Base-by-base conservation (phyloP, 2,888 invertebrate species). In the Diplolepis rosae region DNA sequence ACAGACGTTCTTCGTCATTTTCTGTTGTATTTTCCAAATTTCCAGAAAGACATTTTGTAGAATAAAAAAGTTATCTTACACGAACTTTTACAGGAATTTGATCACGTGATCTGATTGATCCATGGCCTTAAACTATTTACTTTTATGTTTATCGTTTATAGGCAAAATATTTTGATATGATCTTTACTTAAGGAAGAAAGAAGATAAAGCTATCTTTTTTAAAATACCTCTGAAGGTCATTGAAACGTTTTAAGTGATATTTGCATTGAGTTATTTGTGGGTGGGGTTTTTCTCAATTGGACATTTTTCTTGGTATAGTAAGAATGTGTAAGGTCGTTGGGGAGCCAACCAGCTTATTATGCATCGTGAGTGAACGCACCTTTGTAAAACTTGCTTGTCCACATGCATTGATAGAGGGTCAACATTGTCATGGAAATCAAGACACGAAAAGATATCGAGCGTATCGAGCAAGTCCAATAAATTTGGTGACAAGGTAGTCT, bases 401-500 rank as follows among this genome's bases (percentile, higher is more conserved):
- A 61, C 56, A 61, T 22, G 56, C n/a, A 61, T 24, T 61, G 65
- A 30, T 48, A 67, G 67, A 48, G 56, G 67, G 27, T 51, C 7
- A 28, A 52, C 52, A 70, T 71, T 69, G 74, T 69, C 67, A 68
- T 71, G 68, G 69, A 74, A 51, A 68, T 69, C 66, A 42, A 15
- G 42, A 65, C 56, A 61, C 56, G 35, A 61, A 61, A 61, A 35
- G 35, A 35, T 35, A 61, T 61, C 56, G 18, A 61, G 56, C 56
- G 56, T 61, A 61, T 61, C 35, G 56, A 61, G 35, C 56, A 61
- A 61, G 56, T 24, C 22, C 24, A 51, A 66, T 75, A 75, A 76
- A 76, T 76, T 76, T 66, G 72, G 69, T 61, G 68, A 76, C 70
- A 56, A 65, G 70, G 42, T 66, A 68, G 65, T 76, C 70, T 68